Percentiles rank a stretch among this genome's conserved stretches.
These are phyloP conservation scores for Cactoblastis cactorum DNA, from an alignment of 2,888 invertebrate genomes.

Conservation along the genomic window DNA sequence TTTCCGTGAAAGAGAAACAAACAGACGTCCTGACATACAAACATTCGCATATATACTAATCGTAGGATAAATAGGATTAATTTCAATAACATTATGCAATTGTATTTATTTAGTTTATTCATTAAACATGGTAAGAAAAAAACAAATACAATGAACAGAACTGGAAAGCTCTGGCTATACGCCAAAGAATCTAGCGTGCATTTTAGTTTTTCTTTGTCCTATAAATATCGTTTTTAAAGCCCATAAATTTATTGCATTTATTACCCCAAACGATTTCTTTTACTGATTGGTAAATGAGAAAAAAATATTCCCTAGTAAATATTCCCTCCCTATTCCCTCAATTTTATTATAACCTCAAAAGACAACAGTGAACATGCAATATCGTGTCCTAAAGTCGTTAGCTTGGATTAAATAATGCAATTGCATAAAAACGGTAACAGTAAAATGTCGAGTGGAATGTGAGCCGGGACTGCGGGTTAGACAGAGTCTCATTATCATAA, in stretches of 20 bases:
- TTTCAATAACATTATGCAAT: background rate
- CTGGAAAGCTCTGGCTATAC: background rate
- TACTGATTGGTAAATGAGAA: background rate
- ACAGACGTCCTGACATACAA: no score
- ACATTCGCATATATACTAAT: no score
- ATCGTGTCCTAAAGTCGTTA: background rate
- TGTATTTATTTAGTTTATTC: background rate
- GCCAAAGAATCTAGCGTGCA: conserved; percentile 4
- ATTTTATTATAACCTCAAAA: conserved; percentile 2
- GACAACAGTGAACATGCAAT: conserved; percentile 4
- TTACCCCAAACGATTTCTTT: background rate
- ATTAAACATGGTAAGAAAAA: background rate
- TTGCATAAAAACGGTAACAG: conserved; percentile 5
- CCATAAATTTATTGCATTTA: conserved; percentile 1
- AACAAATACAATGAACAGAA: background rate
- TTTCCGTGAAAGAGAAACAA: no score
- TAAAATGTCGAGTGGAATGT: conserved; percentile 2
- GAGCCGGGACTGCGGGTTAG: background rate
- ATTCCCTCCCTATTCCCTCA: background rate
- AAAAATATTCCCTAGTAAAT: background rate
- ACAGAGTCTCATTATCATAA: background rate
- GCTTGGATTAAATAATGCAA: conserved; percentile 5
- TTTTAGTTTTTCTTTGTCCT: background rate
- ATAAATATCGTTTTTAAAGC: background rate
- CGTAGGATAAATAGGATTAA: no score